phyloP scores from a whole-genome alignment of 2,113 vertebrate genomes.

The Podarcis cretensis region DNA sequence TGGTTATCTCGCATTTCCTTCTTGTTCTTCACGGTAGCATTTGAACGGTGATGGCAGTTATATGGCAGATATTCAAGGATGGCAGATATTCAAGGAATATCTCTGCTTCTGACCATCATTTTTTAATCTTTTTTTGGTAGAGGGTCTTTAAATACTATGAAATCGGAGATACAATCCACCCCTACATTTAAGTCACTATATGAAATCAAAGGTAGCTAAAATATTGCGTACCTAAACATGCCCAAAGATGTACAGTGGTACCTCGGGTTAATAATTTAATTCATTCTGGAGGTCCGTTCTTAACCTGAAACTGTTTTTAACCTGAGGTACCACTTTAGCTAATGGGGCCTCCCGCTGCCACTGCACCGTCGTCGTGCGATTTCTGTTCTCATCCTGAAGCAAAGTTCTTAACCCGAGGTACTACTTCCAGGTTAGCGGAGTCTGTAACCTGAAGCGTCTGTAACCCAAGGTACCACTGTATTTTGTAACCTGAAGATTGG shows the following conservation, averaged over 20 bases:
- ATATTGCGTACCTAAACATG: neutral
- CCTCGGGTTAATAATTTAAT: no score
- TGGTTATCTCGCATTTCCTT: neutral
- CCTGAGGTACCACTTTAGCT: no score
- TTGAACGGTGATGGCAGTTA: neutral
- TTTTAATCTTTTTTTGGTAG: neutral
- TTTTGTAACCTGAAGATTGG: neutral
- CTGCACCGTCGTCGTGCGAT: no score
- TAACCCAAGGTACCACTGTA: neutral
- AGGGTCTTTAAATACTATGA: neutral
- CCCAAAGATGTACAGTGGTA: neutral
- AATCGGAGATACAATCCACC: neutral
- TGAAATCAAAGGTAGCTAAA: neutral
- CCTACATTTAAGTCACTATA: neutral
- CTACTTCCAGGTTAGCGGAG: no score
- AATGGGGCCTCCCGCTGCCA: no score
- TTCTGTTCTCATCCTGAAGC: no score
- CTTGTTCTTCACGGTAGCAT: conserved; percentile 24
- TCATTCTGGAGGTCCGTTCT: no score
- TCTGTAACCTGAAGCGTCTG: no score
- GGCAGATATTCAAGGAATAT: neutral
- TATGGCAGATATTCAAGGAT: neutral
- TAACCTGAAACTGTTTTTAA: no score
- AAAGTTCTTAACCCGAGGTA: no score
- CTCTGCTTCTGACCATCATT: conserved; percentile 25